Evolutionary conservation across 2,888 invertebrate species (phyloP).

Genomic region (Zelleria hepariella): DNA sequence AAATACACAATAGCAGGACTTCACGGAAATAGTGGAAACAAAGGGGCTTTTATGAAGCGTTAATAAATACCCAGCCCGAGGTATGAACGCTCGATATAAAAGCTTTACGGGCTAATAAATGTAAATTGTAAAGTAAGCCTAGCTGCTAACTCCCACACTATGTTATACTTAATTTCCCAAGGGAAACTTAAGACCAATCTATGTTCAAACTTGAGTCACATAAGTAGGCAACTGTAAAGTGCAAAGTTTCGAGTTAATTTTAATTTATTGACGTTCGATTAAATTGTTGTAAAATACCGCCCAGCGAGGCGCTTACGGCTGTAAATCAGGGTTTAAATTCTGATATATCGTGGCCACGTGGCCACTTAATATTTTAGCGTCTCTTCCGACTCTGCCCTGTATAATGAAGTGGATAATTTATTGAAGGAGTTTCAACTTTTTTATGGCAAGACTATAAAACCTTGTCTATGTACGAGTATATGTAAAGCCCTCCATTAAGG

Average conservation of each 20-base stretch:
- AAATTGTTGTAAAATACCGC: background rate
- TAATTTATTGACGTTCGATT: background rate
- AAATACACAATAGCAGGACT: background rate
- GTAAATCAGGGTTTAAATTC: background rate
- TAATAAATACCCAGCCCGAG: background rate
- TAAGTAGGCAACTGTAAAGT: background rate
- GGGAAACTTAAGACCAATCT: background rate
- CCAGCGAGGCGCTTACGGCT: background rate
- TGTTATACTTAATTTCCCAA: background rate
- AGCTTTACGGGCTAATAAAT: background rate
- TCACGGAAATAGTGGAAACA: background rate
- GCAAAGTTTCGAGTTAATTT: background rate
- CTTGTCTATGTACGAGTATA: background rate
- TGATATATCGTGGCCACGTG: background rate
- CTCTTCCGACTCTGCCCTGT: background rate
- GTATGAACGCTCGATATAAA: background rate
- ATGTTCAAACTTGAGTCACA: background rate
- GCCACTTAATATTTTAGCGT: background rate
- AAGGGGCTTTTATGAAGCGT: background rate
- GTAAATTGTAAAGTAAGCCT: background rate
- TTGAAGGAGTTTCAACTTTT: background rate
- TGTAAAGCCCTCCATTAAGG: background rate
- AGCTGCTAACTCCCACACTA: background rate
- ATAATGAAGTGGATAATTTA: conserved; percentile 2
- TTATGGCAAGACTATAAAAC: background rate